phyloP scores from a whole-genome alignment of 2,888 invertebrate species.

The Parapristionchus giblindavisi region DNA sequence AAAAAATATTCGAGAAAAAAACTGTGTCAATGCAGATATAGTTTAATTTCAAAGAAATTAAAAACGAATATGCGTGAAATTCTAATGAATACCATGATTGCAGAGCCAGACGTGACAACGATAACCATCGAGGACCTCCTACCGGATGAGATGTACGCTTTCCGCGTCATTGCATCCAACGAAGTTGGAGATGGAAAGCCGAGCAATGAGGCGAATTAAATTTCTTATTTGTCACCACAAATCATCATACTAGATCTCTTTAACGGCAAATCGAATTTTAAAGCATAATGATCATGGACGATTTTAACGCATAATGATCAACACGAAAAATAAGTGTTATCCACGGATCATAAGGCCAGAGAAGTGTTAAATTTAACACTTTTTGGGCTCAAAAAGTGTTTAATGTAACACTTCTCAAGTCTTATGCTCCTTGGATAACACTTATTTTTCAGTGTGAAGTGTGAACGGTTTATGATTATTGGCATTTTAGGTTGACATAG shows the following conservation, averaged over 20 bases:
- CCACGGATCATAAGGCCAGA: too few species aligned
- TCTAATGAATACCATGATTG: constrained; percentile 40
- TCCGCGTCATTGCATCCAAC: constrained; percentile 53
- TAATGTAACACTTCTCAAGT: background rate
- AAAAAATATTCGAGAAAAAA: too few species aligned
- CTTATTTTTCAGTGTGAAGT: too few species aligned
- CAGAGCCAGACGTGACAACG: constrained; percentile 36
- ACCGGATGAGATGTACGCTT: constrained; percentile 55
- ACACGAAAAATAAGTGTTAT: too few species aligned
- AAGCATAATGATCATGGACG: too few species aligned
- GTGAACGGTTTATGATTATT: background rate
- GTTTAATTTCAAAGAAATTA: background rate
- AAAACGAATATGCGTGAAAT: background rate
- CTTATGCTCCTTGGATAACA: background rate
- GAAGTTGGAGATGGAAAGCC: constrained; percentile 47
- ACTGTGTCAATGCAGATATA: too few species aligned
- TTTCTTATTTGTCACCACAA: background rate
- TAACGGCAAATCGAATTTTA: too few species aligned
- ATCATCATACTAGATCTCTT: background rate
- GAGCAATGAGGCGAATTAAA: constrained; percentile 22
- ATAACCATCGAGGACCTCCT: constrained; percentile 51
- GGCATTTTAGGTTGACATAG: constrained; percentile 3
- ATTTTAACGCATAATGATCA: too few species aligned
- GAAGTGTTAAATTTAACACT: too few species aligned
- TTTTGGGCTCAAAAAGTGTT: too few species aligned